Base-by-base conservation (phyloP, 2,113 vertebrate species). In the Oncorhynchus mykiss region DNA sequence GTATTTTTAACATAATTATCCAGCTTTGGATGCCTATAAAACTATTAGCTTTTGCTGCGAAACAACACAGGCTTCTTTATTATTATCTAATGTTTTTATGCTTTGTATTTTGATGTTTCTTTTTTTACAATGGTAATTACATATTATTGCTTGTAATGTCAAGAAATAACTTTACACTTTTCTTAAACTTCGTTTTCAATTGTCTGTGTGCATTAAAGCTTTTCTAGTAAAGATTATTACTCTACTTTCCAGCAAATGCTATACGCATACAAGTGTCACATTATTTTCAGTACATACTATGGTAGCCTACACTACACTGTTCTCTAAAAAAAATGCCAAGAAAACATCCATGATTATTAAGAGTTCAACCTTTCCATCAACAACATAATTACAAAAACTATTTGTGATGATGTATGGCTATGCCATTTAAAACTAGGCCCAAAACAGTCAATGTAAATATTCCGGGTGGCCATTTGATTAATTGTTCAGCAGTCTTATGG, bases 81-180 rank as follows among this genome's bases (percentile, higher is more conserved):
- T 84, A 68, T 70, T 78, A 82, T 65, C 18, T 82, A 39, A 67
- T 60, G 29, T 85, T 85, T 79, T 73, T 78, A 73, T 74, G 59
- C 67, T 82, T 84, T 84, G 67, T 84, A 79, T 81, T 71, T 77
- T 78, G 45, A 71, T 72, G 59, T 78, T 71, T 84, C 76, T 78
- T 76, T 64, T 54, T 34, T 20, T 6, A 74, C 57, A 48, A 78
- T 60, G n/a, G 29, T 66, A 65, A 74, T 67, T 2, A 74, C 66
- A 71, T 75, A 70, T 72, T 34, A 65, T 77, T 74, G 39, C 71
- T 71, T 71, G 18, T 24, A 71, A 31, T 70, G 24, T 69, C 16
- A 79, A 82, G 73, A 62, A 74, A 71, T 54, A 67, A 83, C 71
- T 54, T 83, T 62, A 79, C 60, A 72, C n/a, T 65, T 25, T 66